Evolutionary conservation across 2,888 invertebrate species (phyloP).

Genomic region (Lysandra bellargus): DNA sequence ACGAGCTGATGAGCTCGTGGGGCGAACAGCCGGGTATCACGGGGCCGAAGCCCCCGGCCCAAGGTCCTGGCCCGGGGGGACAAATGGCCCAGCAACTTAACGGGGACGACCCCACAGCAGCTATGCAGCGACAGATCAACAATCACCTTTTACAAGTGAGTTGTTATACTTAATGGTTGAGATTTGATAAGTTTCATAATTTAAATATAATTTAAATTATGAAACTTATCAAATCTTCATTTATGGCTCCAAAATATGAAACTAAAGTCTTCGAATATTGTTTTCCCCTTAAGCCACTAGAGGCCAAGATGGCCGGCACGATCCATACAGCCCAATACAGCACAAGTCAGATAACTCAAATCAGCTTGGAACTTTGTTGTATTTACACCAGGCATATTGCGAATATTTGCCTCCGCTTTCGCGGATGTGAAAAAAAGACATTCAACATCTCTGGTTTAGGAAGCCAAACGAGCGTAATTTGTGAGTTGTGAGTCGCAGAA

Average conservation of each 20-base stretch:
- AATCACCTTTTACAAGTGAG: conserved; percentile 85
- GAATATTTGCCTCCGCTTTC: too few relatives aligned
- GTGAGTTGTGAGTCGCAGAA: too few relatives aligned
- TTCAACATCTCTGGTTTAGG: background rate
- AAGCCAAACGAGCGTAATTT: too few relatives aligned
- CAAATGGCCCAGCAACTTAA: conserved; percentile 82
- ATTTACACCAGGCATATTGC: background rate
- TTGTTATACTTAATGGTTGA: conserved; percentile 39
- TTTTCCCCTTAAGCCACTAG: background rate
- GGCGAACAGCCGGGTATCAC: conserved; percentile 83
- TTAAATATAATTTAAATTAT: too few relatives aligned
- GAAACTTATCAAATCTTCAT: too few relatives aligned
- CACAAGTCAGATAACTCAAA: background rate
- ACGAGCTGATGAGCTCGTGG: conserved; percentile 93
- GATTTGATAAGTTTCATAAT: background rate
- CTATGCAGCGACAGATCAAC: conserved; percentile 81
- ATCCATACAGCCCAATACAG: background rate
- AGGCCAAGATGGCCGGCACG: too few relatives aligned
- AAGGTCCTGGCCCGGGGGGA: conserved; percentile 89
- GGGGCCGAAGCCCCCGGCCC: conserved; percentile 89
- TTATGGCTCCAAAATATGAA: too few relatives aligned
- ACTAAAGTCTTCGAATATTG: background rate
- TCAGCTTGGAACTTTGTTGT: background rate
- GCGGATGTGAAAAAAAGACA: too few relatives aligned
- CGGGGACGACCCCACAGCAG: conserved; percentile 84